Evolutionary conservation across 2,797 vertebrate genomes (phyloP).

Genomic region (Parotocinclus haroldoi): DNA sequence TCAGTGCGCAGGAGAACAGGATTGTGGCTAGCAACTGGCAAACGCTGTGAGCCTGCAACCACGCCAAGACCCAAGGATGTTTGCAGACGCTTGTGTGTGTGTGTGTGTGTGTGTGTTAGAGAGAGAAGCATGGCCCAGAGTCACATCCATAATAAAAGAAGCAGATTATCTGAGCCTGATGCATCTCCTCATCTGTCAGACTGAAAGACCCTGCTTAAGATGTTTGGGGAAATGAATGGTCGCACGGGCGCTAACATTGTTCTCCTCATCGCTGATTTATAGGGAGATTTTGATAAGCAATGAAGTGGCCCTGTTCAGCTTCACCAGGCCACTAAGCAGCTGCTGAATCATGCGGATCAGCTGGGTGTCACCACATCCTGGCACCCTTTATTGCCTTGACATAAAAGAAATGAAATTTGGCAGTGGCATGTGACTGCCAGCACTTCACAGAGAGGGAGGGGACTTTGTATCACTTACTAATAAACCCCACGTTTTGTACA

Average conservation of each 20-base stretch:
- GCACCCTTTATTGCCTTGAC: not conserved
- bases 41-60: constrained; percentile 55
- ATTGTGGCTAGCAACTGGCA: constrained; percentile 62
- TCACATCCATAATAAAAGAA: constrained; percentile 57
- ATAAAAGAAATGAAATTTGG: not conserved
- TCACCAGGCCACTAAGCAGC: constrained; percentile 50
- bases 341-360: constrained; percentile 49
- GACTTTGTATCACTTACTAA: too few species aligned
- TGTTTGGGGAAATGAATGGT: constrained; percentile 57
- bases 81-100: constrained; percentile 45
- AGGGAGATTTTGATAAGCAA: constrained; percentile 44
- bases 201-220: constrained; percentile 54
- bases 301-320: constrained; percentile 39
- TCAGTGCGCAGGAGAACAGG: constrained; percentile 49
- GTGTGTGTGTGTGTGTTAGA: not conserved
- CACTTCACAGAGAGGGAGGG: not conserved
- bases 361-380: constrained; percentile 7
- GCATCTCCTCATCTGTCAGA: constrained; percentile 54
- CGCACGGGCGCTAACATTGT: constrained; percentile 35
- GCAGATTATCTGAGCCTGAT: constrained; percentile 31
- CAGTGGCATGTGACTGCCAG: not conserved
- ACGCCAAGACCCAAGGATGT: constrained; percentile 47
- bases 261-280: constrained; percentile 54
- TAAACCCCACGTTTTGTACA: too few species aligned
- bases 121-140: constrained; percentile 49